Evolutionary conservation across 2,888 invertebrate genomes (phyloP).

Genomic region (Caprella mutica): DNA sequence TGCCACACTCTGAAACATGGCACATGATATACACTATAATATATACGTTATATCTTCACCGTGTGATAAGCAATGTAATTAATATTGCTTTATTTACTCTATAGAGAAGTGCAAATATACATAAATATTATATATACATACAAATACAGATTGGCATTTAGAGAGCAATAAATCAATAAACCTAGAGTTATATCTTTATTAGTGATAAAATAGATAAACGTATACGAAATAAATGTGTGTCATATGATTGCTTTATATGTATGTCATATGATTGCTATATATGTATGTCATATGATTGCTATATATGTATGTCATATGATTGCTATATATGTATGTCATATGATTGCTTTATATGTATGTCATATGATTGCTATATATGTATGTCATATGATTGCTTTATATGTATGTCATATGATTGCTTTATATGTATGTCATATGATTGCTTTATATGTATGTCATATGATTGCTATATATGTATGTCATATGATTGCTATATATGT

Average conservation of each 20-base stretch:
- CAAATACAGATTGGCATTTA: background rate
- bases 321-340: background rate
- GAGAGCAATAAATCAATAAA: background rate
- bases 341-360: background rate
- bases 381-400: too few species aligned
- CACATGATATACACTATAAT: too few species aligned
- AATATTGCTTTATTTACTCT: slow-evolving; percentile 7
- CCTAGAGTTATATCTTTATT: background rate
- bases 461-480: too few species aligned
- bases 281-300: too few species aligned
- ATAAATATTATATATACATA: slow-evolving; percentile 11
- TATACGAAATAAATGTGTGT: background rate
- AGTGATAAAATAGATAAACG: background rate
- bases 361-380: too few species aligned
- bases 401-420: too few species aligned
- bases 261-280: too few species aligned
- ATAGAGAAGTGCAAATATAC: background rate
- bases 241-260: background rate
- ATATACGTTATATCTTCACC: too few species aligned
- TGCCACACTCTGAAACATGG: too few species aligned
- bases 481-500: too few species aligned
- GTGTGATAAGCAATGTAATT: background rate
- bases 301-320: background rate
- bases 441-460: too few species aligned
- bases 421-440: too few species aligned